phyloP scores from a whole-genome alignment of 2,888 invertebrate genomes.

The Clusia tigrina region DNA sequence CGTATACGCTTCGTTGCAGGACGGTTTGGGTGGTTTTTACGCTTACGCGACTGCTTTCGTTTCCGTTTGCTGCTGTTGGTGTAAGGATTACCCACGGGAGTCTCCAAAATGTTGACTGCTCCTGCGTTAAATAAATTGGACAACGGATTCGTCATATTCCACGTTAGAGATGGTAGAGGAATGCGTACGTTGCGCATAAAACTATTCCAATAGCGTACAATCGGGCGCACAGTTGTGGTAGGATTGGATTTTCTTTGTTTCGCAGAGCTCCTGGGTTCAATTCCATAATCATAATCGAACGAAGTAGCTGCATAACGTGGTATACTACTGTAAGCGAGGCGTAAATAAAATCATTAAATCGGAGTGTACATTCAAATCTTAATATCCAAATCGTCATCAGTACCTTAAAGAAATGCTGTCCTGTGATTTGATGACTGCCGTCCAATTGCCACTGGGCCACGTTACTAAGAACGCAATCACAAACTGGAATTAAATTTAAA shows the following conservation, averaged over 20 bases:
- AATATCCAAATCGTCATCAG: no score
- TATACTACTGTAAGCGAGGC: no score
- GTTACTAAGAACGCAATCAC: neutral
- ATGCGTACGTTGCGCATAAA: slow-evolving; percentile 47
- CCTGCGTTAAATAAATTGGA: slow-evolving; percentile 49
- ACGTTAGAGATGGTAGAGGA: slow-evolving; percentile 44
- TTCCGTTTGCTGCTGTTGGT: slow-evolving; percentile 18
- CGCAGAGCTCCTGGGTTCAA: slow-evolving; percentile 1
- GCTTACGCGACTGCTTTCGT: slow-evolving; percentile 11
- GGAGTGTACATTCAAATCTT: no score
- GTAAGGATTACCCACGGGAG: slow-evolving; percentile 34
- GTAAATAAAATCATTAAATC: no score
- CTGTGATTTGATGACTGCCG: neutral
- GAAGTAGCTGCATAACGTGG: slow-evolving; percentile 14
- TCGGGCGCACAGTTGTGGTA: slow-evolving; percentile 43
- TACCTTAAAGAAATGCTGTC: no score
- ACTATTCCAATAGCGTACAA: slow-evolving; percentile 49
- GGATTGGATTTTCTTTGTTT: slow-evolving; percentile 1
- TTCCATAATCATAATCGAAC: slow-evolving; percentile 33
- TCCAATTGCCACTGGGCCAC: neutral
- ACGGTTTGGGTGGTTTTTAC: slow-evolving; percentile 13
- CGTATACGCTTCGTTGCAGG: neutral
- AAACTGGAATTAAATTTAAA: slow-evolving; percentile 2
- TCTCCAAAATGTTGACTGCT: slow-evolving; percentile 44
- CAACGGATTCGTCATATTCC: slow-evolving; percentile 52